These are phyloP conservation scores for Brachypodius melanocephalos DNA, from an alignment of 2,113 vertebrate genomes.

Conservation along the genomic window DNA sequence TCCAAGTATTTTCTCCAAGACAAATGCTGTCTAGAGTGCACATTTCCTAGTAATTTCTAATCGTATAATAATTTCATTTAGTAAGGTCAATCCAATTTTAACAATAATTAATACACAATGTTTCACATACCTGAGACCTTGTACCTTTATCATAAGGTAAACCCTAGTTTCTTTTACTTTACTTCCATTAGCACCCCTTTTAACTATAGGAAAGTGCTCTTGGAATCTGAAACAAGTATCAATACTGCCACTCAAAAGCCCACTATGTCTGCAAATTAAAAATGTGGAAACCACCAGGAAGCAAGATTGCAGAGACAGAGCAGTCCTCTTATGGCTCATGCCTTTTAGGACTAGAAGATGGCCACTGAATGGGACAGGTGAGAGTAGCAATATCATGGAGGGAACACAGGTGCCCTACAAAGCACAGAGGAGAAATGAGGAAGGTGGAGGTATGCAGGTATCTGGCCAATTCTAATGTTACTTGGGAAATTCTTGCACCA, in stretches of 20 bases:
- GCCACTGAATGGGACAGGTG: not conserved
- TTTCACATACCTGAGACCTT: not conserved
- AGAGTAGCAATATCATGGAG: not conserved
- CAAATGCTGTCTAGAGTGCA: not conserved
- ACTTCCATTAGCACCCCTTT: not conserved
- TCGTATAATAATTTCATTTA: rapidly evolving
- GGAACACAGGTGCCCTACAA: not conserved
- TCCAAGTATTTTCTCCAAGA: not conserved
- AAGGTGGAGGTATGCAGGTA: rapidly evolving
- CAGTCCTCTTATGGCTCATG: rapidly evolving
- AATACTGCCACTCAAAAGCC: not conserved
- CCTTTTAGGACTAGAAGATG: not conserved
- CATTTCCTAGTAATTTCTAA: not conserved
- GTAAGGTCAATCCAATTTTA: not conserved
- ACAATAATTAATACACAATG: not conserved
- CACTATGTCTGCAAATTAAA: not conserved
- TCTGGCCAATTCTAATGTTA: not conserved
- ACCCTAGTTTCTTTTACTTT: not conserved
- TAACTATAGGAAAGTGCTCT: not conserved
- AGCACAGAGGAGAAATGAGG: not conserved
- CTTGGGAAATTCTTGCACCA: not conserved
- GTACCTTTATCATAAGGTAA: not conserved
- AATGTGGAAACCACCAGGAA: not conserved
- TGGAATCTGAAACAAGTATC: not conserved
- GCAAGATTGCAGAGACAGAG: not conserved